Conservation (phyloP, 37 sponge, comb jelly and placozoan genomes). For the Crambe crambe region DNA sequence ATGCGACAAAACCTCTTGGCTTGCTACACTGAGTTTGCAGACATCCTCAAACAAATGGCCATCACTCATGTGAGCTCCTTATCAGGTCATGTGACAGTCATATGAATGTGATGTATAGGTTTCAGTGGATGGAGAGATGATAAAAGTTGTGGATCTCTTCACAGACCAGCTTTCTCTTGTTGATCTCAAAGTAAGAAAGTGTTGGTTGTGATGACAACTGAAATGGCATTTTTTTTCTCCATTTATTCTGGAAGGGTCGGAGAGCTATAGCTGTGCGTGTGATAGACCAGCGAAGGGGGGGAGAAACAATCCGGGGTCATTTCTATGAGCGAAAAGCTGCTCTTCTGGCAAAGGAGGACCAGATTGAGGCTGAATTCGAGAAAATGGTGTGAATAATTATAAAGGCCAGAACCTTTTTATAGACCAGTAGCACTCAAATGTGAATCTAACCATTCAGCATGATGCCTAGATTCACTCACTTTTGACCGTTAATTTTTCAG, state of each 20-base stretch:
- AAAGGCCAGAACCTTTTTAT: background rate
- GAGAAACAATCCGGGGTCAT: constrained; percentile 40
- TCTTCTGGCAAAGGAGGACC: constrained; percentile 72
- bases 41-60: constrained; percentile 63
- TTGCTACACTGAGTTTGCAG: constrained; percentile 65
- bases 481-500: no score
- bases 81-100: background rate
- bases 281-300: constrained; percentile 69
- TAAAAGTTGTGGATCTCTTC: constrained; percentile 58
- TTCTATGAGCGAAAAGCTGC: constrained; percentile 71
- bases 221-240: background rate
- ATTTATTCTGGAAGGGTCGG: constrained; percentile 52
- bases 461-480: background rate
- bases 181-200: constrained; percentile 67
- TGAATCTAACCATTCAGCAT: no score
- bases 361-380: constrained; percentile 76
- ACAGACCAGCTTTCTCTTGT: constrained; percentile 64
- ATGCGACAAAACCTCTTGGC: constrained; percentile 78
- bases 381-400: constrained; percentile 43
- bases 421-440: background rate
- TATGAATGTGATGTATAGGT: constrained; percentile 36
- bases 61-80: constrained; percentile 60
- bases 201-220: background rate
- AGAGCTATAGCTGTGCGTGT: constrained; percentile 72
- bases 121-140: constrained; percentile 72